phyloP scores from a whole-genome alignment of 2,797 vertebrate genomes.

The Chromis chromis region DNA sequence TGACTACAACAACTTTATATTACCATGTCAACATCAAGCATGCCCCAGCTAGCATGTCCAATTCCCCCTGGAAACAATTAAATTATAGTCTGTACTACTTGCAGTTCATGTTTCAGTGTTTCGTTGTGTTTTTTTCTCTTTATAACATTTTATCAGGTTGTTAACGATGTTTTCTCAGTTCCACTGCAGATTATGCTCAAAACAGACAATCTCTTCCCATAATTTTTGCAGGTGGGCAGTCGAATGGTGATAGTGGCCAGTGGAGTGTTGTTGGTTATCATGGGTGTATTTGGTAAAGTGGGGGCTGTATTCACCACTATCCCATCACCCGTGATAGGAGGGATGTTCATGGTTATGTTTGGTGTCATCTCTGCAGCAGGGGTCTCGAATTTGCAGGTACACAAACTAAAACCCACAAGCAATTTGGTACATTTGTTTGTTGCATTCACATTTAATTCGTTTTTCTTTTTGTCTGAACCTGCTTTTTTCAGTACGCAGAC shows the following conservation, averaged over 20 bases:
- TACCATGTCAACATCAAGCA: neutral
- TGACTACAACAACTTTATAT: neutral
- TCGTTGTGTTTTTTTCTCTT: neutral
- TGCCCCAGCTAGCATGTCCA: neutral
- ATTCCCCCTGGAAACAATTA: neutral
- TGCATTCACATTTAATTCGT: neutral
- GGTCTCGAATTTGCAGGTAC: constrained; percentile 94
- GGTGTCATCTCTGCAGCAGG: constrained; percentile 93
- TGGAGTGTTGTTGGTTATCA: constrained; percentile 88
- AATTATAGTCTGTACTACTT: neutral
- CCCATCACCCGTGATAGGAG: constrained; percentile 92
- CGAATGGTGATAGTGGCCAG: constrained; percentile 90
- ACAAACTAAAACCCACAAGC: neutral
- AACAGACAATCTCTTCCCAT: neutral
- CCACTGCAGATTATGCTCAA: too few relatives aligned
- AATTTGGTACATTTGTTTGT: neutral
- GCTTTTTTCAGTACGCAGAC: constrained; percentile 88
- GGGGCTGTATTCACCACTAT: constrained; percentile 94
- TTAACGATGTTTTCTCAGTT: neutral
- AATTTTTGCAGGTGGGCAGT: constrained; percentile 91
- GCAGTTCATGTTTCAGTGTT: too few relatives aligned
- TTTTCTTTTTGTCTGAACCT: neutral
- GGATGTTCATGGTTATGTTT: constrained; percentile 97
- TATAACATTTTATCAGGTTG: neutral
- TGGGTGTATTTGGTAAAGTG: constrained; percentile 92